Base-by-base conservation (phyloP, 2,888 invertebrate genomes). In the Epiblema foenella region DNA sequence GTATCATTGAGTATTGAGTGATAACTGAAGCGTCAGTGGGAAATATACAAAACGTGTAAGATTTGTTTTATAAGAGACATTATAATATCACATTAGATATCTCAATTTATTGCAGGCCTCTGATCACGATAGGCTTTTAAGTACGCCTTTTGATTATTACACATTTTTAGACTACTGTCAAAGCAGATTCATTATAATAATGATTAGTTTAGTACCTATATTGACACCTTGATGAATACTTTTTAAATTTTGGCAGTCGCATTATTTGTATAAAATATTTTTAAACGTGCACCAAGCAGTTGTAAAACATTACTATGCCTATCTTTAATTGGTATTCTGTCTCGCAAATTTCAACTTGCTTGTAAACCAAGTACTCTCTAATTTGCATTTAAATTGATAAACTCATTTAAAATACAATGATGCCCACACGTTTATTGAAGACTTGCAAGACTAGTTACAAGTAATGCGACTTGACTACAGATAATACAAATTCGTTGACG, bases 241-340 rank as follows among this genome's bases (percentile, higher is more conserved):
- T 86, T n/a, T 85, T 59, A 75, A 85, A 83, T 85, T 89, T 90
- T 90, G 89, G 90, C 90, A 87, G 88, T 87, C 88, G 86, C 85
- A 85, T 85, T 85, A 85, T 85, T 82, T 77, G 46, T 56, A 56
- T 24, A 24, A 17, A 18, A 12, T 17, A 10, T 52, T 18, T 42
- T 2, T n/a, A 54, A 49, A 33, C 49, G 20, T 54, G 59, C 46
- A 46, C n/a, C 24, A 49, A 49, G 17, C 5, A 11, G 37, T 54
- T 51, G 24, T 42, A 46, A 24, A 60, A 46, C 12, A 2, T 5
- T 11, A 42, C 15, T 8, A 15, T 37, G 11, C 37, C 24, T 12
- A 2, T 12, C 17, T 15, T 15, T 9, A 9, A 9, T 51, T 51
- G 17, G 2, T 10, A 49, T 49, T 49, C 7, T 1, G 51, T 17